Evolutionary conservation across 2,888 invertebrate species (phyloP), one percentile per base, ranked within the genome.

Genomic region (Ormyrus pomaceus): DNA sequence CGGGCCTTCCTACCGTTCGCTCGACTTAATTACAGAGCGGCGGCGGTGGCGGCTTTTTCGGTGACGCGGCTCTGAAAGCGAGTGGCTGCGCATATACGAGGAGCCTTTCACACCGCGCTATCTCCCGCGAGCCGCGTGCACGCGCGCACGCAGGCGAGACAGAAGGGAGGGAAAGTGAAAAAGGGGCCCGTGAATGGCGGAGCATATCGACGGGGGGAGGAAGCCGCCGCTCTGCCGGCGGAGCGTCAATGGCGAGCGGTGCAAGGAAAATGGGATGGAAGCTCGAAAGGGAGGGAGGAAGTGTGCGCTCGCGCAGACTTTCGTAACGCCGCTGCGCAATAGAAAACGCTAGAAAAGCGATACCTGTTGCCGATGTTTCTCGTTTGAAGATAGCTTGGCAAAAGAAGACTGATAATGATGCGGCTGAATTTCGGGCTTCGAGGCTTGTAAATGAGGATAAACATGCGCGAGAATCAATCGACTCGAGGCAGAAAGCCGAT

Each of bases 81-180:
- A 53, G 69, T 76, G 76, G 61, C 61, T 76, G 68, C 68, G 68
- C 9, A 2, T 46, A 46, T 62, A 46, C 51, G 19, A 34, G 19
- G 19, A 19, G 64, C 62, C 34, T 73, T 73, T 56, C 10, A 73
- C 64, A 73, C 56, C 65, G 64, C 64, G 45, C 56, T 11, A 48
- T 45, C 65, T 46, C 62, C 13, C 9, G 8, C 19, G 13, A 6
- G 45, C 46, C n/a, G 61, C 53, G 72, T 19, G 46, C 68, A 56
- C 8, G 50, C 46, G n/a, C 7, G 55, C 68, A 50, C 4, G 34
- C 34, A 34, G 34, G 34, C 55, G 45, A 55, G 50, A 68, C 55
- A 69, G 69, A 69, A 69, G 56, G n/a, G 46, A 64, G 73, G 56
- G 73, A 73, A 65, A 65, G 73, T 56, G 73, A 73, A 65, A 71